Evolutionary conservation across 1,140 invertebrate genomes (phyloP), one percentile per base, ranked within the genome.

Genomic region (Halictus rubicundus): DNA sequence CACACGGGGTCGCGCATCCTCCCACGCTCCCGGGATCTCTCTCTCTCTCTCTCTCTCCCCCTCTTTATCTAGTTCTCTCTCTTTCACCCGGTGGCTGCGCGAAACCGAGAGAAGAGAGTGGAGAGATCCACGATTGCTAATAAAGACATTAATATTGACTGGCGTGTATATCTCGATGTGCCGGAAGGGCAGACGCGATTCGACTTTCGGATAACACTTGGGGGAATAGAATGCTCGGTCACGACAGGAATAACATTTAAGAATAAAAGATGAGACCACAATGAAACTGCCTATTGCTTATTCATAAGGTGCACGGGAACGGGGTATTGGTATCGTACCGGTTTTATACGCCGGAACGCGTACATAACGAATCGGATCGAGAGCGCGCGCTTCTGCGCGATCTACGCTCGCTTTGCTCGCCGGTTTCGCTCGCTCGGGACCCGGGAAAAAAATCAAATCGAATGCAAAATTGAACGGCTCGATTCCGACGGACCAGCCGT

Each of bases 141-240:
- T 93, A 92, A 92, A 93, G 91, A 89, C 92, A 92, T 93, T 90
- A 92, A 92, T 92, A 92, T 92, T 87, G 88, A 88, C 83, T 65
- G 87, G 85, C 80, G 83, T 88, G 83, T 87, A 87, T 89, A 92
- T 92, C 90, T 88, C 83, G 85, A 90, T 90, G 85, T 90, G 88
- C 84, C 81, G 81, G 71, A 78, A 88, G 87, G 87, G 73, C 84
- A 87, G 79, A 87, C 86, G 89, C 87, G 86, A 89, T 87, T 84
- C 80, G 80, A 81, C 74, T 85, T 68, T 72, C 75, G 86, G 89
- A 88, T 92, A 91, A 90, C 91, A 91, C 90, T 89, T 88, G 88
- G 82, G 49, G 54, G 91, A 89, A 91, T 91, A 92, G 90, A 91
- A 92, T 92, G 91, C 86, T 85, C 87, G 85, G 88, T 91, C 92